Conservation (phyloP, 2,113 vertebrate genomes). For the Heterotis niloticus region DNA sequence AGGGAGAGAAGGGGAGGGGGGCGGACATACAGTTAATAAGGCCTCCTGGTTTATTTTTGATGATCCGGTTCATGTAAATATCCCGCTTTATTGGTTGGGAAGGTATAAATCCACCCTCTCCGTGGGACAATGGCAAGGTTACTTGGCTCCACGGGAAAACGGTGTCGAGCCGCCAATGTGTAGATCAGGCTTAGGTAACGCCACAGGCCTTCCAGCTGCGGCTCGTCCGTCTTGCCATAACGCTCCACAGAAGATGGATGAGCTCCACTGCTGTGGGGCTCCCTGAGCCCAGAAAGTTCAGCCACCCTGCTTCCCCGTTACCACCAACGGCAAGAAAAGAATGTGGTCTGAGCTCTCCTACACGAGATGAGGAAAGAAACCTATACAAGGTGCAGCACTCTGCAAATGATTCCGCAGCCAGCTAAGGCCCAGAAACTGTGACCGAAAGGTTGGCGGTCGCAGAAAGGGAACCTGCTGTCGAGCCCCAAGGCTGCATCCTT, state of each 20-base stretch:
- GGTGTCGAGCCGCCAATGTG: not conserved
- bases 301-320: not conserved
- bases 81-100: conserved; percentile 35
- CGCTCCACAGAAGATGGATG: conserved; percentile 1
- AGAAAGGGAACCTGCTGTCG: too few species aligned
- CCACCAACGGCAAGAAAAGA: not conserved
- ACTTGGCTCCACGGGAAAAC: conserved; percentile 3
- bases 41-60: conserved; percentile 44
- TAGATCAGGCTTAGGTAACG: not conserved
- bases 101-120: conserved; percentile 24
- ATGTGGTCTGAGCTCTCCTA: too few species aligned
- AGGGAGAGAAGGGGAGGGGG: conserved; percentile 17
- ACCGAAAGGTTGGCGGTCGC: too few species aligned
- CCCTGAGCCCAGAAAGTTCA: not conserved
- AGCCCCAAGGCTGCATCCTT: too few species aligned
- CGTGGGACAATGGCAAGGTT: not conserved
- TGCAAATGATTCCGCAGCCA: too few species aligned
- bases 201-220: conserved; percentile 22
- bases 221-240: conserved; percentile 15
- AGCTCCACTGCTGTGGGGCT: conserved; percentile 1
- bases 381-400: too few species aligned
- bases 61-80: conserved; percentile 46
- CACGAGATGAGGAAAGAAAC: too few species aligned
- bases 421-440: too few species aligned
- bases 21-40: conserved; percentile 27